Conservation (phyloP, 2,797 vertebrate species). For the Epinephelus coioides region DNA sequence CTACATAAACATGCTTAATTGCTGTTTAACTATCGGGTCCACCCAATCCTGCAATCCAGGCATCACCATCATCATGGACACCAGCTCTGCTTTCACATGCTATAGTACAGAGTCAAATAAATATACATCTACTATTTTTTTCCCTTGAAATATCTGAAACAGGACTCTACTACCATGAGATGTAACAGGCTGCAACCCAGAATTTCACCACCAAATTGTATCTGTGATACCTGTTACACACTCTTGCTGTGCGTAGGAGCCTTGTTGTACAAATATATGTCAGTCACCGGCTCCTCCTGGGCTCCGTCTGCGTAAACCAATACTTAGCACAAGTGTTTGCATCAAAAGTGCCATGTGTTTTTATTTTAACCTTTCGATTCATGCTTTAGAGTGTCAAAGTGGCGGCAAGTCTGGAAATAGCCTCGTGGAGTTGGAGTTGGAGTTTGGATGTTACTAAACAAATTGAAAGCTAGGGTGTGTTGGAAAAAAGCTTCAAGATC, state of each 20-base stretch:
- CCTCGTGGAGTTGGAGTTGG: background rate
- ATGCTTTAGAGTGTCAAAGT: background rate
- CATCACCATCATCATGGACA: background rate
- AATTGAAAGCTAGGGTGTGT: slow-evolving; percentile 19
- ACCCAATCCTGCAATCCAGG: background rate
- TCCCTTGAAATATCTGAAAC: background rate
- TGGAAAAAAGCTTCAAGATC: background rate
- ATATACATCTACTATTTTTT: background rate
- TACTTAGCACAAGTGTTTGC: slow-evolving; percentile 15
- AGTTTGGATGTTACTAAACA: slow-evolving; percentile 5
- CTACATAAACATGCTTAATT: background rate
- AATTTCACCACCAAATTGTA: background rate
- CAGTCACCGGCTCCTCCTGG: slow-evolving; percentile 4
- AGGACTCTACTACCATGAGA: too few species aligned
- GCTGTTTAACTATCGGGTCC: background rate
- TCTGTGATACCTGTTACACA: background rate
- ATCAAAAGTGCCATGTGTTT: background rate
- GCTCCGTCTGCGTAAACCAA: slow-evolving; percentile 5
- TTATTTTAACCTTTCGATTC: slow-evolving; percentile 14
- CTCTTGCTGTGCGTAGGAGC: background rate
- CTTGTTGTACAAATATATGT: background rate
- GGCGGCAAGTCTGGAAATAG: background rate
- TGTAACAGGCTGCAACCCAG: too few species aligned
- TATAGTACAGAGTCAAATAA: background rate
- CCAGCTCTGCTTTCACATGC: background rate